Evolutionary conservation across 2,888 invertebrate genomes (phyloP).

Genomic region (Nemapogon koenigi): DNA sequence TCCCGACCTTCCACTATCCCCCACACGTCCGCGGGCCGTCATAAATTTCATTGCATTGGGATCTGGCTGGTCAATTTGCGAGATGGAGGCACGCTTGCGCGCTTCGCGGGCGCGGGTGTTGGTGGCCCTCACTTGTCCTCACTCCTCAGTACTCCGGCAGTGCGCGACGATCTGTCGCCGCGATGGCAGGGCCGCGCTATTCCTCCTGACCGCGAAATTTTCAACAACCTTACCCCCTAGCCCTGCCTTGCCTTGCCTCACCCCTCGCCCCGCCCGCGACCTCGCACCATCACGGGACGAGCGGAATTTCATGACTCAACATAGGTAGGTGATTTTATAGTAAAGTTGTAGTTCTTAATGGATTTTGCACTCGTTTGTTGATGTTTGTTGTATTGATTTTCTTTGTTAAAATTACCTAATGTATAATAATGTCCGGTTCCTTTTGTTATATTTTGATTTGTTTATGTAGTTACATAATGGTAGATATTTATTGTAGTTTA

Average conservation of each 20-base stretch:
- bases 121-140: slow-evolving; percentile 11
- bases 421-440: no score
- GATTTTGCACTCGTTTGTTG: no score
- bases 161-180: slow-evolving; percentile 47
- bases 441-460: no score
- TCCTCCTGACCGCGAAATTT: slow-evolving; percentile 27
- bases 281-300: slow-evolving; percentile 5
- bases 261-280: slow-evolving; percentile 26
- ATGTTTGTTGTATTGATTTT: no score
- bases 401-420: no score
- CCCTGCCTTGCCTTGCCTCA: slow-evolving; percentile 17
- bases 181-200: slow-evolving; percentile 50
- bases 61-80: slow-evolving; percentile 54
- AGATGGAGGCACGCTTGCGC: slow-evolving; percentile 22
- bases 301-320: slow-evolving; percentile 32
- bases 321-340: no score
- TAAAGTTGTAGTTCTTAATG: no score
- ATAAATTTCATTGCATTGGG: slow-evolving; percentile 60
- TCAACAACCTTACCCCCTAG: slow-evolving; percentile 10
- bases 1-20: slow-evolving; percentile 49
- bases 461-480: no score
- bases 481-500: no score
- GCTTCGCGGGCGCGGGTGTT: slow-evolving; percentile 26
- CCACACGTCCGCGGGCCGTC: slow-evolving; percentile 56
- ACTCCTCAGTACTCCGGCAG: slow-evolving; percentile 31